Percentiles rank a stretch among this genome's conserved stretches.
Conservation (phyloP, 2,113 vertebrate genomes). For the Conger conger region DNA sequence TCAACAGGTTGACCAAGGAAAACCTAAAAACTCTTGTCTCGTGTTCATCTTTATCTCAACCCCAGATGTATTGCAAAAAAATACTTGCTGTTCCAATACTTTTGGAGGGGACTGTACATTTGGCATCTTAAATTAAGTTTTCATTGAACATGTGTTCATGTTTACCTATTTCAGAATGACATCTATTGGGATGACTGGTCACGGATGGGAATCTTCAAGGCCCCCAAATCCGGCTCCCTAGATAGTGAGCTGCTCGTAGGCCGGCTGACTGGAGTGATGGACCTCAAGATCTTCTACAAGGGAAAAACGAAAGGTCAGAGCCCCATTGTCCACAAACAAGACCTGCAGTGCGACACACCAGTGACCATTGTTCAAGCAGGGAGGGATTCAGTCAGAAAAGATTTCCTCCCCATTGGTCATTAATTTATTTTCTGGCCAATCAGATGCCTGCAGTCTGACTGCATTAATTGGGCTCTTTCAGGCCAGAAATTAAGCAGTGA, state of each 20-base stretch:
- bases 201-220: conserved; percentile 77
- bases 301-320: conserved; percentile 18
- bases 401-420: too few species aligned
- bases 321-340: not conserved
- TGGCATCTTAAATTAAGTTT: too few species aligned
- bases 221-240: conserved; percentile 68
- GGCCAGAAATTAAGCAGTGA: too few species aligned
- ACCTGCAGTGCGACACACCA: not conserved
- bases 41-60: too few species aligned
- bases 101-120: too few species aligned
- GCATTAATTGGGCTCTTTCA: too few species aligned
- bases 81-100: too few species aligned
- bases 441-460: too few species aligned
- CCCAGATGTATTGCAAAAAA: too few species aligned
- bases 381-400: not conserved
- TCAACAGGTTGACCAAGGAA: too few species aligned
- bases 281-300: conserved; percentile 1
- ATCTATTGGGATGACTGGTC: conserved; percentile 86
- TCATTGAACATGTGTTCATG: not conserved
- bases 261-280: conserved; percentile 60
- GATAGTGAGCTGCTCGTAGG: conserved; percentile 66
- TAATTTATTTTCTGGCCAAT: too few species aligned
- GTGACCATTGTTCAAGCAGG: not conserved
- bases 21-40: too few species aligned
- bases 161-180: conserved; percentile 65